Percentiles rank a stretch among this genome's conserved stretches.
Evolutionary conservation across 1,140 invertebrate genomes (phyloP).

Genomic region (Galleria mellonella): DNA sequence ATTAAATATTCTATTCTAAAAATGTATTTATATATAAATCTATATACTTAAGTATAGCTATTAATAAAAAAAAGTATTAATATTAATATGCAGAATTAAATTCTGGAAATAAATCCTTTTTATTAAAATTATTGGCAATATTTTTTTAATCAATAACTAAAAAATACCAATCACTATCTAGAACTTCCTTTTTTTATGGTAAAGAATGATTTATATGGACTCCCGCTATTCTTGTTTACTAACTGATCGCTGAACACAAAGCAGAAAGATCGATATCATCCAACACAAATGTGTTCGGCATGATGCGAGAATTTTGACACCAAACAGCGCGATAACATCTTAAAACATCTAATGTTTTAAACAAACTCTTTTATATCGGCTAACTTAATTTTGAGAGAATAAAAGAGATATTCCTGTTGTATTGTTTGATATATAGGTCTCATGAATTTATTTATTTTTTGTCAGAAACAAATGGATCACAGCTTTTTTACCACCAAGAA

Average conservation of each 20-base stretch:
- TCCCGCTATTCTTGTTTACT: conserved; percentile 71
- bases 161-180: too few species aligned
- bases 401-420: conserved; percentile 49
- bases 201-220: conserved; percentile 66
- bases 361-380: conserved; percentile 68
- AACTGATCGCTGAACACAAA: conserved; percentile 56
- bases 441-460: conserved; percentile 20
- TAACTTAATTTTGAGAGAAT: conserved; percentile 67
- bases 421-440: conserved; percentile 42
- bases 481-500: too few species aligned
- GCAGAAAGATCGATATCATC: conserved; percentile 54
- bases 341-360: conserved; percentile 70
- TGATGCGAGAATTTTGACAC: conserved; percentile 72
- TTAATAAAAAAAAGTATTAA: too few species aligned
- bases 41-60: too few species aligned
- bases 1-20: too few species aligned
- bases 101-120: too few species aligned
- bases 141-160: too few species aligned
- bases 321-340: conserved; percentile 68
- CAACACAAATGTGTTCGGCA: conserved; percentile 61
- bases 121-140: too few species aligned
- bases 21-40: too few species aligned
- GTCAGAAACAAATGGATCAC: conserved; percentile 6
- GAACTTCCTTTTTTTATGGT: conserved; percentile 20
- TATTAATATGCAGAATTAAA: too few species aligned